These are phyloP conservation scores for Terebella lapidaria DNA, from an alignment of 2,888 invertebrate species.

Conservation along the genomic window DNA sequence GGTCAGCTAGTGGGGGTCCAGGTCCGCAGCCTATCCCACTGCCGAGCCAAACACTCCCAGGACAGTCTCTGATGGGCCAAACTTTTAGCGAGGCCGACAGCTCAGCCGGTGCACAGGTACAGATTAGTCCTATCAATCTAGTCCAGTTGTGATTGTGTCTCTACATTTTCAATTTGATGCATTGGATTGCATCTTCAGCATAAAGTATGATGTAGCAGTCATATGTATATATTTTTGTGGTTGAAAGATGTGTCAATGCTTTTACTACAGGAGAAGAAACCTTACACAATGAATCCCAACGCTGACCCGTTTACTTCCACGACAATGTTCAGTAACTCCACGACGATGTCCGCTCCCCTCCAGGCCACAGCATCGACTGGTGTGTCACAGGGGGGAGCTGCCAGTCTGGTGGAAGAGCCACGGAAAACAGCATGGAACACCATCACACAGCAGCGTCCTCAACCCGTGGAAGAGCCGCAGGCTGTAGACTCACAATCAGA, in stretches of 20 bases:
- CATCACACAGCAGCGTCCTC: too few relatives aligned
- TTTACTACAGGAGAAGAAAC: slow-evolving; percentile 38
- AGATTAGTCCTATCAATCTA: too few relatives aligned
- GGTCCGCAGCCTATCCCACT: slow-evolving; percentile 20
- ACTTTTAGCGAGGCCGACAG: neutral
- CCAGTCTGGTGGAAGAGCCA: neutral
- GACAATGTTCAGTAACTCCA: slow-evolving; percentile 4
- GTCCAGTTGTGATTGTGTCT: too few relatives aligned
- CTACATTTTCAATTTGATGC: too few relatives aligned
- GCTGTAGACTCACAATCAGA: too few relatives aligned
- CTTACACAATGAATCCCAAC: slow-evolving; percentile 46
- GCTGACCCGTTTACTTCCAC: slow-evolving; percentile 48
- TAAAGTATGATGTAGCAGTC: too few relatives aligned
- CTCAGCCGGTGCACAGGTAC: too few relatives aligned
- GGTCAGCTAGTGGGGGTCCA: neutral
- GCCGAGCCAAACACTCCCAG: slow-evolving; percentile 14
- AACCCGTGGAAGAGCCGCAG: too few relatives aligned
- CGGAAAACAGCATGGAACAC: neutral
- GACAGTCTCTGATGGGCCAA: slow-evolving; percentile 9
- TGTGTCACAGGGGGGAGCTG: neutral
- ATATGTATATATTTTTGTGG: too few relatives aligned
- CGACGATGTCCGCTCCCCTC: neutral
- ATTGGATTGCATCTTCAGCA: too few relatives aligned
- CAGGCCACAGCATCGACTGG: neutral
- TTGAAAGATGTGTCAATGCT: too few relatives aligned